Conservation (phyloP, 1,140 invertebrate genomes). For the Scaptomyza graminum region DNA sequence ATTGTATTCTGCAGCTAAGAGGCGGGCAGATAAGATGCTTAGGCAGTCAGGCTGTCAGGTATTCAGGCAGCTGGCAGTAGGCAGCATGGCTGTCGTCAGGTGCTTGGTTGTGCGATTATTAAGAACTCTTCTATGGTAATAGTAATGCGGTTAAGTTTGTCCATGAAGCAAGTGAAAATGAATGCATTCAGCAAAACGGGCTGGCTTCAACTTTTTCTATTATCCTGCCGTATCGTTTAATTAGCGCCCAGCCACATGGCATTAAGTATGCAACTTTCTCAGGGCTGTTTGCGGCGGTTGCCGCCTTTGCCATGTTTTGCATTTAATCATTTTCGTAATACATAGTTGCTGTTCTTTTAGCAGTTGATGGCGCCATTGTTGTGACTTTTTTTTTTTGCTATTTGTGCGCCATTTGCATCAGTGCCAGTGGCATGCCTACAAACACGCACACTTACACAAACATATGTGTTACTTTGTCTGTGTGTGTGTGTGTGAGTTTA, state of each 20-base stretch:
- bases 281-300: slow-evolving; percentile 24
- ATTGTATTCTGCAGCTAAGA: slow-evolving; percentile 60
- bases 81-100: slow-evolving; percentile 27
- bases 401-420: slow-evolving; percentile 71
- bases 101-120: slow-evolving; percentile 26
- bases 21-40: slow-evolving; percentile 66
- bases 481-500: not conserved
- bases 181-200: slow-evolving; percentile 54
- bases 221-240: slow-evolving; percentile 72
- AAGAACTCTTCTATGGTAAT: slow-evolving; percentile 31
- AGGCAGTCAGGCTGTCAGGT: slow-evolving; percentile 22
- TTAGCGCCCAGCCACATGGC: slow-evolving; percentile 59
- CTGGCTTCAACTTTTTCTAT: slow-evolving; percentile 63
- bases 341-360: slow-evolving; percentile 34
- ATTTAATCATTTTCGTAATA: slow-evolving; percentile 69
- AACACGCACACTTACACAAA: slow-evolving; percentile 14
- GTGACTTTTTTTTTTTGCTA: slow-evolving; percentile 67
- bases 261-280: slow-evolving; percentile 24
- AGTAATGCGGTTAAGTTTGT: slow-evolving; percentile 49
- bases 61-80: not conserved
- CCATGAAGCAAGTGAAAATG: slow-evolving; percentile 45
- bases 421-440: slow-evolving; percentile 39
- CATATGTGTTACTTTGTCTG: not conserved
- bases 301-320: slow-evolving; percentile 68
- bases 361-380: slow-evolving; percentile 69